Conservation (phyloP, 2,888 invertebrate species). For the Lasioglossum lativentre region DNA sequence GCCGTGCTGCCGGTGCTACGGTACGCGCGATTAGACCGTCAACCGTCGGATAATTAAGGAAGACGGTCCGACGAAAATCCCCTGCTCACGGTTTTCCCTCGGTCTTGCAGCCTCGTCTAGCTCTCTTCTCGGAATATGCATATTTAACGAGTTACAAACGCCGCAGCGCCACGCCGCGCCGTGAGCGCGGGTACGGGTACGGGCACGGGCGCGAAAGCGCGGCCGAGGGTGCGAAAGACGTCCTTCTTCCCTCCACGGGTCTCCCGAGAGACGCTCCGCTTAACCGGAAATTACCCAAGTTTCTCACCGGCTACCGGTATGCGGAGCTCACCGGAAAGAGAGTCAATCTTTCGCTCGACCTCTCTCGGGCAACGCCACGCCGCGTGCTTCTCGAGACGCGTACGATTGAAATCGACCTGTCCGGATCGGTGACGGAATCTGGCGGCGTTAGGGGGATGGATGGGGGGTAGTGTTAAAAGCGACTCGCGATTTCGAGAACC, state of each 20-base stretch:
- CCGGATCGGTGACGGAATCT: conserved; percentile 22
- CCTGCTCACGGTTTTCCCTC: conserved; percentile 41
- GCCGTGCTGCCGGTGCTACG: conserved; percentile 60
- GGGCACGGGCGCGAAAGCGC: conserved; percentile 24
- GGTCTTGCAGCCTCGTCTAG: conserved; percentile 53
- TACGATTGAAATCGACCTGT: conserved; percentile 75
- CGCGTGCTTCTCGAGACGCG: conserved; percentile 57
- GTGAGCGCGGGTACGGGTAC: conserved; percentile 27
- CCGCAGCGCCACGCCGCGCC: conserved; percentile 59
- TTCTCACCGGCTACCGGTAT: conserved; percentile 66
- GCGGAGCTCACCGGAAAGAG: conserved; percentile 39
- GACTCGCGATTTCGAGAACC: not conserved
- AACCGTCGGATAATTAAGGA: conserved; percentile 81
- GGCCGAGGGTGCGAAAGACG: conserved; percentile 66
- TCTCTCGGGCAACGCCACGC: conserved; percentile 24
- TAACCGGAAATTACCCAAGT: conserved; percentile 81
- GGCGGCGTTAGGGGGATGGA: not conserved
- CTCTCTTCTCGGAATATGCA: conserved; percentile 72
- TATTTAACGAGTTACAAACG: conserved; percentile 80
- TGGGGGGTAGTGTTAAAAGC: not conserved
- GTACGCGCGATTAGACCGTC: conserved; percentile 80
- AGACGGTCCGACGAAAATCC: conserved; percentile 77
- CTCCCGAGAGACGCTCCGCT: conserved; percentile 51
- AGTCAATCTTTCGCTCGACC: conserved; percentile 28
- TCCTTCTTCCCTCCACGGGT: conserved; percentile 52